These are phyloP conservation scores for Lophius piscatorius DNA, from an alignment of 2,113 vertebrate genomes.

Conservation along the genomic window DNA sequence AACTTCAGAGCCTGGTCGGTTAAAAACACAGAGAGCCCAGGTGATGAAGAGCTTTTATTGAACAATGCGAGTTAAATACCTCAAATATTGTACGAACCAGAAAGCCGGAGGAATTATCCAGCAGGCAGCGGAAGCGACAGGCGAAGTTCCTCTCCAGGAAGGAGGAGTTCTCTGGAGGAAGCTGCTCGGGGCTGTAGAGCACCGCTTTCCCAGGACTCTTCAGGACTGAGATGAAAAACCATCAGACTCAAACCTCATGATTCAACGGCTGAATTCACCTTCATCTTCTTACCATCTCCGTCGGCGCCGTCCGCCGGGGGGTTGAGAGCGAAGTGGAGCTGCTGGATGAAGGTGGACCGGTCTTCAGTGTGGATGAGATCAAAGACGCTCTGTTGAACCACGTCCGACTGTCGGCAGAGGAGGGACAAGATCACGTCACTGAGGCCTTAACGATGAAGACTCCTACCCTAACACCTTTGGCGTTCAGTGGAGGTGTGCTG, in stretches of 20 bases:
- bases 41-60: background rate
- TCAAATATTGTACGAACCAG: slow-evolving; percentile 63
- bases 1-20: slow-evolving; percentile 77
- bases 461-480: too few species aligned
- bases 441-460: too few species aligned
- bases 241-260: too few species aligned
- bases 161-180: slow-evolving; percentile 82
- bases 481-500: too few species aligned
- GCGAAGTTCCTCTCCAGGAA: slow-evolving; percentile 84
- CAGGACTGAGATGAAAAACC: slow-evolving; percentile 22
- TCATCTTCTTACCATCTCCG: slow-evolving; percentile 56
- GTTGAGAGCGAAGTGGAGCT: slow-evolving; percentile 80
- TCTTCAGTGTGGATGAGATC: slow-evolving; percentile 84
- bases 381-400: slow-evolving; percentile 82
- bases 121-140: slow-evolving; percentile 85
- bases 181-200: slow-evolving; percentile 62
- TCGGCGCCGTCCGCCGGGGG: background rate
- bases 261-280: too few species aligned
- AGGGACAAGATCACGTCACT: background rate
- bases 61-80: background rate
- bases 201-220: slow-evolving; percentile 20
- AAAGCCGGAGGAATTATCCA: slow-evolving; percentile 86
- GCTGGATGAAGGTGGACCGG: slow-evolving; percentile 73
- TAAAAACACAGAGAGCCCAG: background rate
- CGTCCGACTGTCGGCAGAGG: slow-evolving; percentile 73